phyloP scores from a whole-genome alignment of 37 sponge, comb jelly and placozoan species.

The Cladorhizidae sp. region DNA sequence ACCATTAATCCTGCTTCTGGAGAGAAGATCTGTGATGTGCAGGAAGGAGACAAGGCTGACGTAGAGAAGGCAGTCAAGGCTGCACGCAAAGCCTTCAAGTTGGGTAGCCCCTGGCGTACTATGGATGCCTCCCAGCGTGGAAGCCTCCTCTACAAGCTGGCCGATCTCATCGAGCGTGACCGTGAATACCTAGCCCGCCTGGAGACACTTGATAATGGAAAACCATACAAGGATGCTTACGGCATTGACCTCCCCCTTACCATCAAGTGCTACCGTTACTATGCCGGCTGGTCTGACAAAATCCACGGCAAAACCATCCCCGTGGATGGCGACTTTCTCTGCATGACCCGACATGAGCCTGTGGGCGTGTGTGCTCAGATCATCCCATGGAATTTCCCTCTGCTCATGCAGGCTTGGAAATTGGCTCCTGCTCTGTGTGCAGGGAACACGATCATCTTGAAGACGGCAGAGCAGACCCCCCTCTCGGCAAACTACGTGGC shows the following conservation, averaged over 20 bases:
- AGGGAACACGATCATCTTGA: slow-evolving; percentile 93
- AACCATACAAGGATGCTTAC: slow-evolving; percentile 80
- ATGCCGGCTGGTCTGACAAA: slow-evolving; percentile 98
- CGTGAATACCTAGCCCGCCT: slow-evolving; percentile 88
- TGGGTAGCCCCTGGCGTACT: slow-evolving; percentile 92
- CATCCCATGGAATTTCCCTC: slow-evolving; percentile 99
- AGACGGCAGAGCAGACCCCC: slow-evolving; percentile 96
- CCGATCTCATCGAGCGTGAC: slow-evolving; percentile 95
- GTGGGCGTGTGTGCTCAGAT: slow-evolving; percentile 95
- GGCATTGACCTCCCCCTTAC: slow-evolving; percentile 68
- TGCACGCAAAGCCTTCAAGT: slow-evolving; percentile 86
- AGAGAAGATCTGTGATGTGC: slow-evolving; percentile 94
- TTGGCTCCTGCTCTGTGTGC: slow-evolving; percentile 89
- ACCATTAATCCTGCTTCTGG: slow-evolving; percentile 93
- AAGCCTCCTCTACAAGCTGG: slow-evolving; percentile 85
- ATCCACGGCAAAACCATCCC: slow-evolving; percentile 99
- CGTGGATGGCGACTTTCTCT: slow-evolving; percentile 77
- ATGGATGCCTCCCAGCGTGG: slow-evolving; percentile 97
- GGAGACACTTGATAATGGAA: slow-evolving; percentile 98
- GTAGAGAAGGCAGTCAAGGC: slow-evolving; percentile 94
- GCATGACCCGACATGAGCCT: slow-evolving; percentile 96
- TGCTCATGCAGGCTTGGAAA: slow-evolving; percentile 98
- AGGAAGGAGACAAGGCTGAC: slow-evolving; percentile 98
- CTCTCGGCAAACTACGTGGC: slow-evolving; percentile 92
- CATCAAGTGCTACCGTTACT: slow-evolving; percentile 92